Evolutionary conservation across 1,140 invertebrate species (phyloP).

Genomic region (Heliothis virescens): DNA sequence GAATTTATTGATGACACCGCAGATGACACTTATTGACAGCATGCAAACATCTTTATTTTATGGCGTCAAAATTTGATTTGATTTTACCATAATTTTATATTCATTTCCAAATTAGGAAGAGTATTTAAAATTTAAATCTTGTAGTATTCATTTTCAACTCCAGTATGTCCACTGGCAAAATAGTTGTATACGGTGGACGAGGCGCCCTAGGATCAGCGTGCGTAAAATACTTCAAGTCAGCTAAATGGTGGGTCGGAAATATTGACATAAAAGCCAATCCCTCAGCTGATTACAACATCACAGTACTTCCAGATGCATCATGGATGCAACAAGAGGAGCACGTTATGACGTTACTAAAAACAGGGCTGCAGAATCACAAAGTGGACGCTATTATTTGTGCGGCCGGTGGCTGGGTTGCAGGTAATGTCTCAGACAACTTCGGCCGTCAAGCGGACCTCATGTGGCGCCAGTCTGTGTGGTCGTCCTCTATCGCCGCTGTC

Average conservation of each 20-base stretch:
- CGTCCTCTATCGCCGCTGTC: constrained; percentile 95
- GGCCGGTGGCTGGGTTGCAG: constrained; percentile 99
- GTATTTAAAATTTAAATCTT: no score
- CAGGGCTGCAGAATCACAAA: constrained; percentile 91
- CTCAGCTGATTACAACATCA: constrained; percentile 95
- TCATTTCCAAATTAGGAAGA: no score
- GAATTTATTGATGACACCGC: no score
- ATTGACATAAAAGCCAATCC: constrained; percentile 97
- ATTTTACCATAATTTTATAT: no score
- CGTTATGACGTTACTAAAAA: constrained; percentile 88
- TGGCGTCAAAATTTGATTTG: no score
- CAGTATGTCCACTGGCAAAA: no score
- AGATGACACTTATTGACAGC: no score
- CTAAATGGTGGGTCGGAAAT: constrained; percentile 98
- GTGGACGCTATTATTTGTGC: constrained; percentile 99
- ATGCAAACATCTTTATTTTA: no score
- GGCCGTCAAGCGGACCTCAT: constrained; percentile 97
- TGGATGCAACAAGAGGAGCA: constrained; percentile 93
- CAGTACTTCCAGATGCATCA: constrained; percentile 91
- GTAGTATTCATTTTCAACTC: no score
- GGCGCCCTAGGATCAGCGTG: constrained; percentile 96
- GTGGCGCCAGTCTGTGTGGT: constrained; percentile 99
- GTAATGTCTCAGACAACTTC: constrained; percentile 94
- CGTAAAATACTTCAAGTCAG: constrained; percentile 95
- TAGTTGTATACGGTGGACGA: constrained; percentile 96